Conservation (phyloP, 2,888 invertebrate genomes). For the Amphipoea lucens region DNA sequence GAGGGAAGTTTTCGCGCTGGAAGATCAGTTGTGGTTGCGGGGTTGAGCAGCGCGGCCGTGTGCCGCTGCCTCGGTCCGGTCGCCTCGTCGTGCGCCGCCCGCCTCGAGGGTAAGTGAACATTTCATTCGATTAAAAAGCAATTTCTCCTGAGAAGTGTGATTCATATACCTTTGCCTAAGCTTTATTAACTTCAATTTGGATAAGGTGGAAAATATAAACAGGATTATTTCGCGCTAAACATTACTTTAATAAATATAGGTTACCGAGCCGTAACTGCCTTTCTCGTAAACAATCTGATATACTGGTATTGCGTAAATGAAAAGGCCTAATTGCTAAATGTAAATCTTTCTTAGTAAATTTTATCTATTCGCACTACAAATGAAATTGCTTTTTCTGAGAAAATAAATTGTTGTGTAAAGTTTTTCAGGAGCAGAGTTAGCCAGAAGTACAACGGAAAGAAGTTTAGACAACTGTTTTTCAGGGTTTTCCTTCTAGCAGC, state of each 20-base stretch:
- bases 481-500: neutral
- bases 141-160: conserved; percentile 83
- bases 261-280: conserved; percentile 29
- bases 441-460: conserved; percentile 3
- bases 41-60: conserved; percentile 83
- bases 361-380: neutral
- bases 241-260: conserved; percentile 48
- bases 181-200: conserved; percentile 67
- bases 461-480: conserved; percentile 10
- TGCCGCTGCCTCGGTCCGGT: conserved; percentile 79
- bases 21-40: conserved; percentile 87
- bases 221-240: conserved; percentile 43
- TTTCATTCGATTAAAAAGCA: conserved; percentile 90
- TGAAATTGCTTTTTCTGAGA: conserved; percentile 55
- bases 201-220: conserved; percentile 60
- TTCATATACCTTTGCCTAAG: conserved; percentile 68
- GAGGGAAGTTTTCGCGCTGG: conserved; percentile 89
- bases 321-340: conserved; percentile 23
- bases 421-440: conserved; percentile 46
- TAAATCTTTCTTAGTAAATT: neutral
- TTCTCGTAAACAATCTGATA: conserved; percentile 45
- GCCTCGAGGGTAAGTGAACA: conserved; percentile 87
- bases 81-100: conserved; percentile 72
- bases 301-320: conserved; percentile 33
- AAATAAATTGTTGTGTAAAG: conserved; percentile 22